phyloP scores from a whole-genome alignment of 92 coral and sea anemone genomes.

The Blastomussa wellsi region DNA sequence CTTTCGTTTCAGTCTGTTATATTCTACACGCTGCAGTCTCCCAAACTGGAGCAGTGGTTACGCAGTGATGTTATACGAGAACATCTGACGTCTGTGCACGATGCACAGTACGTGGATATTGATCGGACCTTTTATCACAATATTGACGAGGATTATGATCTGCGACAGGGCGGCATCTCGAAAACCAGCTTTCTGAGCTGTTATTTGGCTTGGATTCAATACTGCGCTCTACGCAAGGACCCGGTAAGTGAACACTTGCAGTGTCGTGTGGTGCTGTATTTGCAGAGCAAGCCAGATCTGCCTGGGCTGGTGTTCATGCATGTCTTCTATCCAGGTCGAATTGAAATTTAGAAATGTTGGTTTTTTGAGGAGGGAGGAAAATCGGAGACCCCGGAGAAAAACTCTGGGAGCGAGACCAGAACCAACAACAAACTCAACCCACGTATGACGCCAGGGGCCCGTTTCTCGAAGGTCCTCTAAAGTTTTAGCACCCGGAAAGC shows the following conservation, averaged over 20 bases:
- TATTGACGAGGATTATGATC: constrained; percentile 96
- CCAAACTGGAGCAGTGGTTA: constrained; percentile 89
- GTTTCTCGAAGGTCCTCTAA: too few relatives aligned
- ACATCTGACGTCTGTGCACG: constrained; percentile 66
- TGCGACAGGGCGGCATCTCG: constrained; percentile 87
- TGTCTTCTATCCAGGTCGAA: too few relatives aligned
- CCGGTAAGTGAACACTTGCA: constrained; percentile 56
- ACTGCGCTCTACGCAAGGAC: constrained; percentile 83
- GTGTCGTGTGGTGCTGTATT: too few relatives aligned
- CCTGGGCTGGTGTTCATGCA: too few relatives aligned
- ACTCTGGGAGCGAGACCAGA: too few relatives aligned
- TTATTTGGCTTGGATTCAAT: constrained; percentile 91
- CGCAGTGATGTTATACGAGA: constrained; percentile 61
- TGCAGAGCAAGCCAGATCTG: too few relatives aligned
- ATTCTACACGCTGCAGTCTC: constrained; percentile 84
- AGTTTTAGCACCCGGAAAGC: too few relatives aligned
- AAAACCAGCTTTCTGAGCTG: constrained; percentile 77
- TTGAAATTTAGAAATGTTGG: too few relatives aligned
- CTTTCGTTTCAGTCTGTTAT: constrained; percentile 78
- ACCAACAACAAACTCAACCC: too few relatives aligned
- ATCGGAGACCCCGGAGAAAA: too few relatives aligned
- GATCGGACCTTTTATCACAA: constrained; percentile 94
- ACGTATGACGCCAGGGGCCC: too few relatives aligned
- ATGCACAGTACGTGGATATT: constrained; percentile 71
- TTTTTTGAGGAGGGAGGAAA: too few relatives aligned